Conservation (phyloP, 1,140 invertebrate species). For the Atta texana region DNA sequence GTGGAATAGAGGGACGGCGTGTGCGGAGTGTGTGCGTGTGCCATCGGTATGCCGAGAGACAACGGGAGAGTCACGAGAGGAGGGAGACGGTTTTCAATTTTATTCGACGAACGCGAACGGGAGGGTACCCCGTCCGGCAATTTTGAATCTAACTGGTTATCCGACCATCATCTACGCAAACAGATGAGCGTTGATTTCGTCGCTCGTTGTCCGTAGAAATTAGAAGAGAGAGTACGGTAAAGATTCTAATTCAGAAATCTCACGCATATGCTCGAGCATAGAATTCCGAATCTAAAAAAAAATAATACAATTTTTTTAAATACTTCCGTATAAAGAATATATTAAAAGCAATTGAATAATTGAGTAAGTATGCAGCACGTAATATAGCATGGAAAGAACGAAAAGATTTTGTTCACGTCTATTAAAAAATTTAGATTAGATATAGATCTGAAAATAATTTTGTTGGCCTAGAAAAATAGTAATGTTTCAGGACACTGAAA, state of each 20-base stretch:
- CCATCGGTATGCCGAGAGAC: constrained; percentile 74
- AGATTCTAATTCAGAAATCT: constrained; percentile 51
- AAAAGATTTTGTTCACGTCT: no score
- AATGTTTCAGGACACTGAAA: no score
- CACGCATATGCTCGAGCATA: background rate
- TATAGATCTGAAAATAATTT: no score
- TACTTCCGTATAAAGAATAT: background rate
- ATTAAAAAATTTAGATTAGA: no score
- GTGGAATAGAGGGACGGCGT: constrained; percentile 30
- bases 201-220: constrained; percentile 52
- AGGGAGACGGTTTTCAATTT: constrained; percentile 80
- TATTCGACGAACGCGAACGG: constrained; percentile 72
- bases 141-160: constrained; percentile 74
- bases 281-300: background rate
- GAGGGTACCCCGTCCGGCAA: constrained; percentile 64
- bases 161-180: constrained; percentile 71
- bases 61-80: constrained; percentile 55
- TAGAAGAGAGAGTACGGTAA: constrained; percentile 21
- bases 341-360: background rate
- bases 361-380: background rate
- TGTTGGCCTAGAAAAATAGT: no score
- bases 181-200: constrained; percentile 72
- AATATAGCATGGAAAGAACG: no score
- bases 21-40: constrained; percentile 62
- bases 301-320: background rate